Evolutionary conservation across 2,797 vertebrate genomes (phyloP).

Genomic region (Hylomyscus alleni): DNA sequence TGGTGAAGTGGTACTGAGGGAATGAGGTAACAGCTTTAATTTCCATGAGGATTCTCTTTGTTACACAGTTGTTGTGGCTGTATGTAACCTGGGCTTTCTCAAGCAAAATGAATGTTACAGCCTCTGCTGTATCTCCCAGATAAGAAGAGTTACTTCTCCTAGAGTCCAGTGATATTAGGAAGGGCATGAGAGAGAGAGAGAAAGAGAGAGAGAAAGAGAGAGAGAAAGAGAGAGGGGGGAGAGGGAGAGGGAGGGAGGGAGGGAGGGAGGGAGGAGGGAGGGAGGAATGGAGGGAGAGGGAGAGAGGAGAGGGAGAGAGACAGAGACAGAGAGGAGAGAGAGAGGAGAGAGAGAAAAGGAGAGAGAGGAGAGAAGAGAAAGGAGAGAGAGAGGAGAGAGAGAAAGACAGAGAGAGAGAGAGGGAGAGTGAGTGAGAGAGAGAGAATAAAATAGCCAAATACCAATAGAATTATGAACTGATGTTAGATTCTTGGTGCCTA

Average conservation of each 20-base stretch:
- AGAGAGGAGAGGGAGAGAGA: too few relatives aligned
- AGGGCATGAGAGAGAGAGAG: not conserved
- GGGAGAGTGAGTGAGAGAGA: too few relatives aligned
- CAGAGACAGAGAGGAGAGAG: too few relatives aligned
- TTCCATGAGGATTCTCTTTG: slow-evolving; percentile 13
- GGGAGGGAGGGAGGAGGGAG: too few relatives aligned
- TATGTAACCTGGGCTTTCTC: not conserved
- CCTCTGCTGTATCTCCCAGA: not conserved
- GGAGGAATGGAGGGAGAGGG: accelerated
- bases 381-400: not conserved
- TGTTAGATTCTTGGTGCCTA: not conserved
- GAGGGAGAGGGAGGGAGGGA: too few relatives aligned
- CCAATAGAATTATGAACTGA: not conserved
- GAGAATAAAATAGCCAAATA: not conserved
- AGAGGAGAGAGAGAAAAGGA: too few relatives aligned
- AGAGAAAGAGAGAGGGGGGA: accelerated
- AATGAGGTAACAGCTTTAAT: not conserved
- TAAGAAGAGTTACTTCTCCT: not conserved
- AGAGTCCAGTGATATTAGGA: not conserved
- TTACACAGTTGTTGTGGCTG: not conserved
- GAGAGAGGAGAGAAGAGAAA: too few relatives aligned
- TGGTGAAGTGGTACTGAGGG: not conserved
- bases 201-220: too few relatives aligned
- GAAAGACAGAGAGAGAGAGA: not conserved
- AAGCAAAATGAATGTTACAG: not conserved